Conservation (phyloP, 2,888 invertebrate genomes). For the Tetragonisca angustula region DNA sequence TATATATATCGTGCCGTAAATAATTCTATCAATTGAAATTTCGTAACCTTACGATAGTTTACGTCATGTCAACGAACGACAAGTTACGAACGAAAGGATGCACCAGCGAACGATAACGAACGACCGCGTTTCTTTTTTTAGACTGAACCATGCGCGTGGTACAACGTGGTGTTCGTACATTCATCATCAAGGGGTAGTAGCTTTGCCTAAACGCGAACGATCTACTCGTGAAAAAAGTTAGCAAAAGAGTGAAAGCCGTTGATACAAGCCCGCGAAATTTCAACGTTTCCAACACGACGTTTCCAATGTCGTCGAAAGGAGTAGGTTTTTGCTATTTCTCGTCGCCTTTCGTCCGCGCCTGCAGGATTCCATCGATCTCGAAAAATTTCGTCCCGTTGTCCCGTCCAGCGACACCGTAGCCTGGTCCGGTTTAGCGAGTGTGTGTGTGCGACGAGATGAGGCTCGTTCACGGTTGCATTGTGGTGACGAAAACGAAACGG, state of each 20-base stretch:
- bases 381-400: background rate
- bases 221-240: background rate
- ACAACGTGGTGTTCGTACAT: background rate
- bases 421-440: background rate
- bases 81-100: conserved; percentile 70
- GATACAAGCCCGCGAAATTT: background rate
- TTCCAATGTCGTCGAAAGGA: conserved; percentile 19
- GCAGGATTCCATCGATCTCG: background rate
- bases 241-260: background rate
- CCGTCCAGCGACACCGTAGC: too few species aligned
- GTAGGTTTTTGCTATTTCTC: conserved; percentile 30
- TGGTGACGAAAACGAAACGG: too few species aligned
- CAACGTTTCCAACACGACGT: background rate
- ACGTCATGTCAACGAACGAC: conserved; percentile 71
- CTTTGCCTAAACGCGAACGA: background rate
- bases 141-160: background rate
- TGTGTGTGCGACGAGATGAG: too few species aligned
- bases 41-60: conserved; percentile 68
- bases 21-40: conserved; percentile 68
- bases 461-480: too few species aligned
- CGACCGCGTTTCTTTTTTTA: background rate
- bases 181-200: background rate
- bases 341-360: background rate
- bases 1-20: conserved; percentile 75
- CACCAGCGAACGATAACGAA: conserved; percentile 22